Base-by-base conservation (phyloP, 1,140 invertebrate genomes). In the Caenorhabditis tropicalis region DNA sequence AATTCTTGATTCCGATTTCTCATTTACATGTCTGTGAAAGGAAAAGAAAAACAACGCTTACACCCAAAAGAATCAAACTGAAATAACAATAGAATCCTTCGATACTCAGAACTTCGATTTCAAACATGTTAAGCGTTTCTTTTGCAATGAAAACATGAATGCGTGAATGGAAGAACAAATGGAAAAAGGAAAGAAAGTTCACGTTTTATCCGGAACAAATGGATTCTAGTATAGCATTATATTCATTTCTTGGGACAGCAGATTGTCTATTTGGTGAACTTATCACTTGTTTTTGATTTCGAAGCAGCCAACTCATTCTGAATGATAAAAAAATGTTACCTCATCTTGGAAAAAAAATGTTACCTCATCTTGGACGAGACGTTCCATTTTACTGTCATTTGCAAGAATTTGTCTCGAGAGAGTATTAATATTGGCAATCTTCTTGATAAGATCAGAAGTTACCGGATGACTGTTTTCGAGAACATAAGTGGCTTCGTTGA, bases 381-480 rank as follows among this genome's bases (percentile, higher is more conserved):
- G 43, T n/a, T 74, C 65, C 65, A 74, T 43, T 46, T 74, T 74
- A 4, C 36, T 74, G 36, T 74, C 65, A 24, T 74, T 74, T 10
- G 65, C 65, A 43, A 74, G 43, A 21, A 74, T 29, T 43, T 74
- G 65, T 74, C 65, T 74, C 15, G 65, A 74, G 27, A 74, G 65
- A 74, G 65, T 74, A 24, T 74, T 74, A n/a, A 74, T 74, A 27
- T 46, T 74, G 36, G 65, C 65, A 74, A 74, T 74, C 65, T 74
- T 74, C 43, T 74, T 74, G 29, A 74, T 74, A 6, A 74, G n/a
- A 43, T 74, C 65, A 33, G 65, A 43, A 43, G 65, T 12, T 9
- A 74, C 36, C 15, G 65, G 65, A 74, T 74, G 65, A 12, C 36
- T 29, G n/a, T 74, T 74, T n/a, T 43, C 43, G 5, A 74, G n/a